A percentile compares a stretch with the other conserved stretches of the same genome.
Conservation (phyloP, 1,140 invertebrate genomes). For the Hydropsyche tenuis region DNA sequence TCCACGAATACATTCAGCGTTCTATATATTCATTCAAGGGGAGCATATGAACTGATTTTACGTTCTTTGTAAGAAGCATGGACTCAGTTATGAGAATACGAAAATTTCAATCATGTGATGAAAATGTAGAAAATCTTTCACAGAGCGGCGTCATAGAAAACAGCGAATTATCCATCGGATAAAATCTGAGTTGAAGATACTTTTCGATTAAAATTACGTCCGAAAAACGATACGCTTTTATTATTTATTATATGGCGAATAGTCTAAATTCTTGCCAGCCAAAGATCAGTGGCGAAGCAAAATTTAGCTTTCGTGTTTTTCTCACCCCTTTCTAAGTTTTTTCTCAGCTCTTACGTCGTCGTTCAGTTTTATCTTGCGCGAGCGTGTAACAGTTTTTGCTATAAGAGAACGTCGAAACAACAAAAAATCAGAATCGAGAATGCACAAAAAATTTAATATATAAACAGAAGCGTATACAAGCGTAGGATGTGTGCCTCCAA, state of each 20-base stretch:
- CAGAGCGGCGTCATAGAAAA: neutral
- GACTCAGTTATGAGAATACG: neutral
- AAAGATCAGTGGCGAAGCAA: constrained; percentile 23
- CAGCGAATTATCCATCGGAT: too few species aligned
- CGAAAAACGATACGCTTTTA: constrained; percentile 19
- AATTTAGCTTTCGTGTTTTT: constrained; percentile 23
- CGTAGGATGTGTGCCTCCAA: neutral
- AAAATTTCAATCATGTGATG: constrained; percentile 3
- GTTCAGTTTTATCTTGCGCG: constrained; percentile 14
- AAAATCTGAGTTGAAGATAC: too few species aligned
- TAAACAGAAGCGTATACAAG: too few species aligned
- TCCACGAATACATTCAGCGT: neutral
- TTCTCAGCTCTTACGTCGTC: neutral
- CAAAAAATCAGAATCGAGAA: constrained; percentile 24
- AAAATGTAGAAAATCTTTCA: neutral
- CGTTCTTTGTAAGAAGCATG: too few species aligned
- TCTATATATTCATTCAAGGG: too few species aligned
- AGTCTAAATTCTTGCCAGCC: constrained; percentile 24
- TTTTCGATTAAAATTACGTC: constrained; percentile 30
- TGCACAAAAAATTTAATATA: constrained; percentile 5
- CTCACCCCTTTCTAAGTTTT: constrained; percentile 8
- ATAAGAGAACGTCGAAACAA: constrained; percentile 10
- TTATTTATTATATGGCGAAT: constrained; percentile 34
- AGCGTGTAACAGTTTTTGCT: constrained; percentile 16
- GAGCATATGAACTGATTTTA: too few species aligned